A percentile compares a stretch with the other conserved stretches of the same genome.
These are phyloP conservation scores for Danio rerio DNA, from an alignment of 2,113 vertebrate genomes.

Conservation along the genomic window DNA sequence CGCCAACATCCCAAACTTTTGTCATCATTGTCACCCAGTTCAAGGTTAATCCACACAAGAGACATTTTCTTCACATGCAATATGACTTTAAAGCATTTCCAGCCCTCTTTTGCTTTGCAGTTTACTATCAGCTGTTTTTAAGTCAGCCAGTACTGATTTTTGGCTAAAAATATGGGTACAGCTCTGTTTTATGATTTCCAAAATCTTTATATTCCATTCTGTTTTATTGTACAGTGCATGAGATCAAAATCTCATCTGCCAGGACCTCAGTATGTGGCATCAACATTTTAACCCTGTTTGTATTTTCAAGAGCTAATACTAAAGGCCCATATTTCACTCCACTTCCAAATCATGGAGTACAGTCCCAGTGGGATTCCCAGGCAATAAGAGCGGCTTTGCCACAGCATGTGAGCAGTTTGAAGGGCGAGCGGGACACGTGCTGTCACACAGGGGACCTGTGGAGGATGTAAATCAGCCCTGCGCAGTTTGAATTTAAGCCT, in stretches of 20 bases:
- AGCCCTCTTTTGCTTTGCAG: too few species aligned
- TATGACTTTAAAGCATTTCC: too few species aligned
- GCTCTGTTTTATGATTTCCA: not conserved
- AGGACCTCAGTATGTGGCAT: not conserved
- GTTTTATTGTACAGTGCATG: not conserved
- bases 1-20: too few species aligned
- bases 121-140: too few species aligned
- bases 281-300: not conserved
- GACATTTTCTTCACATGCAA: too few species aligned
- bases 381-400: constrained; percentile 12
- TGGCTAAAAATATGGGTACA: too few species aligned
- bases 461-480: constrained; percentile 23
- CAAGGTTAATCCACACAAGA: too few species aligned
- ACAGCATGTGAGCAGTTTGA: constrained; percentile 1
- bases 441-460: constrained; percentile 1
- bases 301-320: not conserved
- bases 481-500: constrained; percentile 12
- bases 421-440: constrained; percentile 5
- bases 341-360: not conserved
- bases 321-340: constrained; percentile 7
- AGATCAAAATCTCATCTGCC: constrained; percentile 1
- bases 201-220: constrained; percentile 28
- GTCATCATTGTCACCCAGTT: too few species aligned
- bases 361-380: not conserved
- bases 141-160: too few species aligned